phyloP scores from a whole-genome alignment of 2,113 vertebrate species.

The Hemichromis elongatus region DNA sequence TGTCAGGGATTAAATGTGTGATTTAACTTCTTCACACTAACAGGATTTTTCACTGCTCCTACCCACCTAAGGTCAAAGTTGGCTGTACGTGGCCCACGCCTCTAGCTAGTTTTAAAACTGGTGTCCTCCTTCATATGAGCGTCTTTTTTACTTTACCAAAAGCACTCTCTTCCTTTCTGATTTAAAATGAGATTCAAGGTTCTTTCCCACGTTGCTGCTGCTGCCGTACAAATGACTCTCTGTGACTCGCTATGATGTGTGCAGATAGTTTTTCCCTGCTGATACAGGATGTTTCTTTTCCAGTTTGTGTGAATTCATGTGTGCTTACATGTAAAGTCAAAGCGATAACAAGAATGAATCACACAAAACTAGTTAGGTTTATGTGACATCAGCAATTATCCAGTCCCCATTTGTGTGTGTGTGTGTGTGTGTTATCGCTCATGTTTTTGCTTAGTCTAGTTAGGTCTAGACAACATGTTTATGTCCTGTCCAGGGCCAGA shows the following conservation, averaged over 20 bases:
- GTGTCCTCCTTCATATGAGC: neutral
- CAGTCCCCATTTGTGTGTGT: neutral
- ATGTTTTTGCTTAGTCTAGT: slow-evolving; percentile 16
- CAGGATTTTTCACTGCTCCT: neutral
- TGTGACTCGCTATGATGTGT: slow-evolving; percentile 49
- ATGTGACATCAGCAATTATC: slow-evolving; percentile 32
- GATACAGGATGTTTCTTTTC: neutral
- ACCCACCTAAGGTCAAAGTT: neutral
- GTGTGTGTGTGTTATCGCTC: neutral
- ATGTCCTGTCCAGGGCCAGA: neutral
- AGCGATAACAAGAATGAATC: slow-evolving; percentile 28
- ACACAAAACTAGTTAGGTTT: slow-evolving; percentile 3
- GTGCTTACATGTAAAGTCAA: neutral
- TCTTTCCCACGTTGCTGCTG: slow-evolving; percentile 5
- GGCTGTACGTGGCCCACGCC: neutral
- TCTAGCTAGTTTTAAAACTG: neutral
- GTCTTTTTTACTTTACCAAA: neutral
- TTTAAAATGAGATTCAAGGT: neutral
- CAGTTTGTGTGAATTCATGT: neutral
- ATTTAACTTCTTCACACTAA: neutral
- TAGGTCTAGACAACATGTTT: slow-evolving; percentile 15
- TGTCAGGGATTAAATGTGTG: neutral
- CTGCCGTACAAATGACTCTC: neutral
- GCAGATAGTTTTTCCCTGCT: neutral
- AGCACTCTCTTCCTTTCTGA: neutral